phyloP scores from a whole-genome alignment of 2,797 vertebrate genomes.

The Urophycis tenuis region DNA sequence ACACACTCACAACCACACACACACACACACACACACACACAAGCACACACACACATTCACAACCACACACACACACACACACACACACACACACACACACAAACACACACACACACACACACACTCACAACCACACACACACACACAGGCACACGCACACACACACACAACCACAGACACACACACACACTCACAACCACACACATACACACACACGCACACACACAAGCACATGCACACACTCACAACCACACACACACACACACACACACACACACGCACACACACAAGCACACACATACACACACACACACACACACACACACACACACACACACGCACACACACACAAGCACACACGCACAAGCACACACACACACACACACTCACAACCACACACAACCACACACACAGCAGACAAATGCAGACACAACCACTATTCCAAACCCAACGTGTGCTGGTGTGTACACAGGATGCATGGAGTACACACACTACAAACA shows the following conservation, averaged over 20 bases:
- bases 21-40: not conserved
- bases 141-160: not conserved
- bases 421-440: slow-evolving; percentile 78
- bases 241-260: no score
- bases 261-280: no score
- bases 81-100: not conserved
- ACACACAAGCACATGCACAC: slow-evolving; percentile 13
- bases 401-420: not conserved
- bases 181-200: not conserved
- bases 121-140: not conserved
- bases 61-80: not conserved
- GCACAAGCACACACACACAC: no score
- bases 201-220: not conserved
- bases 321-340: not conserved
- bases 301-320: not conserved
- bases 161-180: not conserved
- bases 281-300: slow-evolving; percentile 23
- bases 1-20: not conserved
- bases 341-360: no score
- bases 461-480: no score
- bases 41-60: not conserved
- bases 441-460: slow-evolving; percentile 86
- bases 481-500: no score
- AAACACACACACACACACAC: slow-evolving; percentile 1
- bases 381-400: slow-evolving; percentile 2